Evolutionary conservation across 2,888 invertebrate genomes (phyloP), one percentile per base, ranked within the genome.

Genomic region (Nezara viridula): DNA sequence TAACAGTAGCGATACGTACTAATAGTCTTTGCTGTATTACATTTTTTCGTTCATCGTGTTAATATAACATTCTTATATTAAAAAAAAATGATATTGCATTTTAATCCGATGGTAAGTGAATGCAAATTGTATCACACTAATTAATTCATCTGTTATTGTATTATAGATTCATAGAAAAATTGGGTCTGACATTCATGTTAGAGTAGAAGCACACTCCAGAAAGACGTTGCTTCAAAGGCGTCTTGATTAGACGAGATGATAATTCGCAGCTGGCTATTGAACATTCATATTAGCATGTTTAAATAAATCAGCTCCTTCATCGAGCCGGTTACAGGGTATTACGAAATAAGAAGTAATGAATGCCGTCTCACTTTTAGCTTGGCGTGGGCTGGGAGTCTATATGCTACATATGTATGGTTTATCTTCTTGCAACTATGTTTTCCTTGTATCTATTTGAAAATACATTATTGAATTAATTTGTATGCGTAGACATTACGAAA

Each of bases 281-380:
- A 21, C 66, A 73, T 73, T 73, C 19, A 37, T 0, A 37, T 73
- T 37, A 37, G 37, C 66, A 32, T 73, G 19, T 6, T 60, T 37
- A 73, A 73, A 73, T 73, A 73, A 73, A 73, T 73, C 32, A 73
- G 66, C 32, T 73, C 66, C 66, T 37, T 73, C 66, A 73, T 73
- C 66, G 19, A 37, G 66, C 66, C 32, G 19, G 66, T 37, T 73
- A 73, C 66, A 73, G n/a, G 32, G 2, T 37, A 19, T 73, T 73
- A 73, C 66, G 66, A 73, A 73, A 73, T 73, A 19, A 21, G 19
- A 73, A 21, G 19, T 37, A 73, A 73, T 37, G 66, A 73, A 73
- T 73, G 32, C 37, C 1, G 66, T 32, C 66, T 73, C 32, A 32
- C 66, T 32, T 73, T 73, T 73, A 27, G 66, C 19, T 37, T 73